Evolutionary conservation across 2,888 invertebrate species (phyloP).

Genomic region (Candidula unifasciata): DNA sequence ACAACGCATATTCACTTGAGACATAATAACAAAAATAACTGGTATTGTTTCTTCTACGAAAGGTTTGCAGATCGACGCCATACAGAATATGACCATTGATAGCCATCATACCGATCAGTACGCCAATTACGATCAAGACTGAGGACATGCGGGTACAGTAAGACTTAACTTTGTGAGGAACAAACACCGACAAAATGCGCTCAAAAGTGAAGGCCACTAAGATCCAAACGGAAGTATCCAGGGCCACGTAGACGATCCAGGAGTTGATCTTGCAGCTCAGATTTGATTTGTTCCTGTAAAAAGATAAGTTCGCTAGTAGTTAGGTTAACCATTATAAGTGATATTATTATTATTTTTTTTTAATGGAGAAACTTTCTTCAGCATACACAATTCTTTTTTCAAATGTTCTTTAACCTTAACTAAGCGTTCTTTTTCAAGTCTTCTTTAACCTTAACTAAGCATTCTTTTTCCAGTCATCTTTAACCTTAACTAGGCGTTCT

Average conservation of each 20-base stretch:
- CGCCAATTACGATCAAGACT: slow-evolving; percentile 49
- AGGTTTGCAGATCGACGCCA: slow-evolving; percentile 54
- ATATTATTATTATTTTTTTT: too few relatives aligned
- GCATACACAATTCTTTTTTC: too few relatives aligned
- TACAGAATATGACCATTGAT: slow-evolving; percentile 65
- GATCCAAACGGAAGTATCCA: slow-evolving; percentile 71
- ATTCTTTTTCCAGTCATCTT: too few relatives aligned
- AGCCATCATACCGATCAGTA: slow-evolving; percentile 55
- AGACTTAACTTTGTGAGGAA: slow-evolving; percentile 62
- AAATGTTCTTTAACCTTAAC: too few relatives aligned
- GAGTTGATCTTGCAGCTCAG: slow-evolving; percentile 59
- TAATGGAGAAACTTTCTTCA: too few relatives aligned
- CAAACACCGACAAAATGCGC: slow-evolving; percentile 65
- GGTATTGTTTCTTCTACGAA: neutral
- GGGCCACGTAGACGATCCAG: slow-evolving; percentile 65
- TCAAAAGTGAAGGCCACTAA: slow-evolving; percentile 70
- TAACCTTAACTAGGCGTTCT: too few relatives aligned
- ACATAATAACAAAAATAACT: slow-evolving; percentile 52
- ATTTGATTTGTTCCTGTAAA: neutral
- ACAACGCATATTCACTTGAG: slow-evolving; percentile 54
- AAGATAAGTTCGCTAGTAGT: too few relatives aligned
- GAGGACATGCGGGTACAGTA: slow-evolving; percentile 60
- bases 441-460: too few relatives aligned
- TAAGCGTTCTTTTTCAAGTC: too few relatives aligned
- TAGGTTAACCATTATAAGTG: too few relatives aligned